These are phyloP conservation scores for Drosophila gunungcola DNA, from an alignment of 1,140 invertebrate genomes.

Conservation along the genomic window DNA sequence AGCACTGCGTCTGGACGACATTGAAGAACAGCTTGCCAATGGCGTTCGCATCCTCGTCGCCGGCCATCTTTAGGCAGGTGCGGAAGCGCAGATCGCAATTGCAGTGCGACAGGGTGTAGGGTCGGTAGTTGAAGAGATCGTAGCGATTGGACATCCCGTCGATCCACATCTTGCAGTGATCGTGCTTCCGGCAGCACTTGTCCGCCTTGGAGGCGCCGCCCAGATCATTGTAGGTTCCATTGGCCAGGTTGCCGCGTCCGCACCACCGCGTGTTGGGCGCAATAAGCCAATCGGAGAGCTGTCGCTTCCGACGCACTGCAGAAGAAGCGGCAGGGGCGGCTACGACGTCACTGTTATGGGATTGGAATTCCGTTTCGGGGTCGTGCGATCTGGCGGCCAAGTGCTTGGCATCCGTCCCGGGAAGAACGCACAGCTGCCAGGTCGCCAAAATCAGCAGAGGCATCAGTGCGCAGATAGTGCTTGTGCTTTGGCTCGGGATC, in stretches of 20 bases:
- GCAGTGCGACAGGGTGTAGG: conserved; percentile 94
- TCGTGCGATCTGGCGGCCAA: conserved; percentile 64
- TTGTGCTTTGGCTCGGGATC: conserved; percentile 8
- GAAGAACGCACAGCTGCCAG: conserved; percentile 36
- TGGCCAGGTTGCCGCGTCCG: conserved; percentile 89
- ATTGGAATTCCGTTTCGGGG: conserved; percentile 3
- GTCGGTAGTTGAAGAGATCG: conserved; percentile 91
- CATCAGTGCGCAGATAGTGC: conserved; percentile 32
- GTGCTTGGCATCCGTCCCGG: conserved; percentile 51
- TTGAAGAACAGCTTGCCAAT: conserved; percentile 98
- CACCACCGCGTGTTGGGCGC: conserved; percentile 94
- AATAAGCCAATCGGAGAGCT: conserved; percentile 87
- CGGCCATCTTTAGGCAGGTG: conserved; percentile 94
- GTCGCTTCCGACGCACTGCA: conserved; percentile 68
- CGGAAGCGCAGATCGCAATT: conserved; percentile 94
- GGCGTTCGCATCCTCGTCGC: conserved; percentile 93
- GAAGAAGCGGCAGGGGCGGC: background rate
- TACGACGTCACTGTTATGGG: conserved; percentile 14
- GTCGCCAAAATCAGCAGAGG: conserved; percentile 23
- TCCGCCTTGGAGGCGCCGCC: conserved; percentile 90
- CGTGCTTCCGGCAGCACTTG: conserved; percentile 92
- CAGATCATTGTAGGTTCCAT: conserved; percentile 89
- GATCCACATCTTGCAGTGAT: conserved; percentile 90
- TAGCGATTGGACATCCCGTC: conserved; percentile 89
- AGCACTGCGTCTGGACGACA: conserved; percentile 96